Evolutionary conservation across 2,113 vertebrate species (phyloP).

Genomic region (Xiphophorus maculatus): DNA sequence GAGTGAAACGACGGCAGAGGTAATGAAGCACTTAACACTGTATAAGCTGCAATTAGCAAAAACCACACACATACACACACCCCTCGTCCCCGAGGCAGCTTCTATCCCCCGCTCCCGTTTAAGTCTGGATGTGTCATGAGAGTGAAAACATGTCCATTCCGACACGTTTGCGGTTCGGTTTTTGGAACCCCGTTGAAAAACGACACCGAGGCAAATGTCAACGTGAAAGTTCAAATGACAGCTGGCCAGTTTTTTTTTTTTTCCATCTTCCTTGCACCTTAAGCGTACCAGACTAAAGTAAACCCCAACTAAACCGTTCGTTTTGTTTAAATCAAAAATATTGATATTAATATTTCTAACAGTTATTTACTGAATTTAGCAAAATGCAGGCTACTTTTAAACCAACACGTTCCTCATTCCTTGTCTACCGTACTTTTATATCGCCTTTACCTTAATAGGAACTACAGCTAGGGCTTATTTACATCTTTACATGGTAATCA

Average conservation of each 20-base stretch:
- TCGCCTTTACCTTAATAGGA: too few relatives aligned
- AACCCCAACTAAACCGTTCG: too few relatives aligned
- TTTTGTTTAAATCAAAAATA: background rate
- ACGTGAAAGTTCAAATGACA: background rate
- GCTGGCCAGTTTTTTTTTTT: background rate
- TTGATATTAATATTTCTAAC: background rate
- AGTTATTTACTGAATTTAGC: background rate
- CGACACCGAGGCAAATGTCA: conserved; percentile 3
- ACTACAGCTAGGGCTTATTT: too few relatives aligned
- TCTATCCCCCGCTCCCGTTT: background rate
- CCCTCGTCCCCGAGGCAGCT: background rate
- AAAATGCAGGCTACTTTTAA: background rate
- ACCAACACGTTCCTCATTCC: background rate
- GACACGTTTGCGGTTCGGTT: background rate
- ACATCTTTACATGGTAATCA: background rate
- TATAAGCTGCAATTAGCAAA: background rate
- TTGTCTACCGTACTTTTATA: too few relatives aligned
- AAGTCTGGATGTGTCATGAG: background rate
- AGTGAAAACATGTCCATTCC: background rate
- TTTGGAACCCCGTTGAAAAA: conserved; percentile 11
- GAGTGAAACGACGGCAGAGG: background rate
- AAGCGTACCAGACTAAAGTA: background rate
- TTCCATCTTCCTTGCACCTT: too few relatives aligned
- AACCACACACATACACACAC: too few relatives aligned
- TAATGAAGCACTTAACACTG: background rate